Base-by-base conservation (phyloP, 2,888 invertebrate genomes). In the Dione vanillae region DNA sequence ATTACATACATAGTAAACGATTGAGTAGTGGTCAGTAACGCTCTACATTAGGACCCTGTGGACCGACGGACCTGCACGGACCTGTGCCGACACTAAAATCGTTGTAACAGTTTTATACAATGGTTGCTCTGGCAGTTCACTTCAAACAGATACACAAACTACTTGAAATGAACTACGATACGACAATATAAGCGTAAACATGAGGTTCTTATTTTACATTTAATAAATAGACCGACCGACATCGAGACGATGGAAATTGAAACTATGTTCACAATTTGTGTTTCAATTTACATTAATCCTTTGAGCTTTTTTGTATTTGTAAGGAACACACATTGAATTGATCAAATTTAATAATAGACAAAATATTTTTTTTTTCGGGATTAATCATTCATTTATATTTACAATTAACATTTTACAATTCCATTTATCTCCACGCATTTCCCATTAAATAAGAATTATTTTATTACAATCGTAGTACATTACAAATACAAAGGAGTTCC, bases 21-120 rank as follows among this genome's bases (percentile, higher is more conserved):
- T n/a, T 0, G 43, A 9, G 20, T 20, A 27, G 16, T 80, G 83
- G 80, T 71, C 72, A 72, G 75, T 67, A 70, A 71, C 74, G 74
- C 80, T 84, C 84, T 89, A 89, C 80, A 81, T 86, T 88, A 90
- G 86, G 85, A 90, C 91, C 91, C 91, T 91, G 91, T 91, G 90
- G 85, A 88, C 83, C 86, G 86, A 82, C 87, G 78, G 76, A 78
- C 76, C 72, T 84, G 84, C 85, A 86, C 84, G 85, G 88, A 88
- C 59, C 43, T 10, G 27, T n/a, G 61, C 45, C 61, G 61, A 35
- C 27, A 27, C 83, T 85, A 84, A 84, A 82, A 83, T 90, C 90
- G 90, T 90, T 90, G 90, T 87, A 77, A 74, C 74, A 71, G 72
- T 73, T 76, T 75, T 77, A 78, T 78, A 77, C 76, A 77, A 72